A percentile compares a stretch with the other conserved stretches of the same genome.
Evolutionary conservation across 2,113 vertebrate species (phyloP).

Genomic region (Spea bombifrons): DNA sequence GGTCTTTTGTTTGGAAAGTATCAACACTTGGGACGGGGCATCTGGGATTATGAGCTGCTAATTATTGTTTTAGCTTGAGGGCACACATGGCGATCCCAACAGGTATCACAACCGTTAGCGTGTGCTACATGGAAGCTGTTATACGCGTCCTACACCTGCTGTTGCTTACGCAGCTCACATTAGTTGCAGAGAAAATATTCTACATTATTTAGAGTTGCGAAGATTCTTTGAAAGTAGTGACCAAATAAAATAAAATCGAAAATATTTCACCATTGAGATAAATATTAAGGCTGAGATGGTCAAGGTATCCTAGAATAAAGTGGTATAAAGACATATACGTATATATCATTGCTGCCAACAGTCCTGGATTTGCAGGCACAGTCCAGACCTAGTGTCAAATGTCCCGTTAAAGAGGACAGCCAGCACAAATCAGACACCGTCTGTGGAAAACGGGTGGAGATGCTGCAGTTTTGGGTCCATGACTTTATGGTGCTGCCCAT

Average conservation of each 20-base stretch:
- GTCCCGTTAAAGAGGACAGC: too few species aligned
- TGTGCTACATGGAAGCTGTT: constrained; percentile 6
- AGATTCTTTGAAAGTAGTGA: background rate
- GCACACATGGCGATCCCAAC: constrained; percentile 66
- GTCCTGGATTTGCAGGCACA: too few species aligned
- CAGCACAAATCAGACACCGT: too few species aligned
- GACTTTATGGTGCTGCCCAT: too few species aligned
- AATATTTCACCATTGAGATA: too few species aligned
- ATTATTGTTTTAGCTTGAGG: constrained; percentile 72
- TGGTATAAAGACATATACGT: too few species aligned
- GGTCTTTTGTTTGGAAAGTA: constrained; percentile 56
- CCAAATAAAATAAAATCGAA: background rate
- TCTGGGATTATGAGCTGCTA: constrained; percentile 63
- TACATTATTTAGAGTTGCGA: background rate
- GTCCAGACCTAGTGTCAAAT: too few species aligned
- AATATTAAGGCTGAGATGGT: too few species aligned
- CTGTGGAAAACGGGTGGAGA: too few species aligned
- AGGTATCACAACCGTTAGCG: constrained; percentile 58
- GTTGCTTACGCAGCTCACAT: constrained; percentile 5
- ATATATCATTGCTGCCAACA: too few species aligned
- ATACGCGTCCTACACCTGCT: background rate
- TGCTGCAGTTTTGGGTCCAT: too few species aligned
- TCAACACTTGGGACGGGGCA: constrained; percentile 55
- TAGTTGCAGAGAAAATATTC: constrained; percentile 1
- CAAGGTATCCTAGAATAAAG: too few species aligned